Evolutionary conservation across 2,888 invertebrate species (phyloP).

Genomic region (Ypsolopha scabrella): DNA sequence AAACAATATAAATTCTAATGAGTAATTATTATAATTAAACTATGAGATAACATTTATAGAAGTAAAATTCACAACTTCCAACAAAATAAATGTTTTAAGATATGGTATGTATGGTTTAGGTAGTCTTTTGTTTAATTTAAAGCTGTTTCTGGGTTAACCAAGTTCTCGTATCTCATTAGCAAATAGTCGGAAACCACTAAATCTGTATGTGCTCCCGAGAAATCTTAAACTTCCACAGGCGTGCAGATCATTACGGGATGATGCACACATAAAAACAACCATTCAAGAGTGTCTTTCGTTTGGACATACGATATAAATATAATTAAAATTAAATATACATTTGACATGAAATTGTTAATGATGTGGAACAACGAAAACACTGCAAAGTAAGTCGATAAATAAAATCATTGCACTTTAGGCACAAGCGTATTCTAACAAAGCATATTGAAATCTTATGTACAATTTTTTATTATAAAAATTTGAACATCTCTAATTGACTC

Average conservation of each 20-base stretch:
- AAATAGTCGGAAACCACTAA: not conserved
- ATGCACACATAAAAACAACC: too few relatives aligned
- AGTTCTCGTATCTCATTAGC: not conserved
- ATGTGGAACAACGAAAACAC: conserved; percentile 44
- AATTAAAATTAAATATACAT: conserved; percentile 36
- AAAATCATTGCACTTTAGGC: conserved; percentile 12
- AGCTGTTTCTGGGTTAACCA: not conserved
- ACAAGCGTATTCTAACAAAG: not conserved
- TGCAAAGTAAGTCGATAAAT: conserved; percentile 20
- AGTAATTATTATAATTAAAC: not conserved
- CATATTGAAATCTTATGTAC: conserved; percentile 3
- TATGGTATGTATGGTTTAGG: not conserved
- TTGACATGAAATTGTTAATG: conserved; percentile 12
- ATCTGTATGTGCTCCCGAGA: too few relatives aligned
- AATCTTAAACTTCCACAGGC: too few relatives aligned
- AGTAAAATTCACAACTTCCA: not conserved
- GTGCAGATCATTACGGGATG: too few relatives aligned
- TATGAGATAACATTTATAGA: conserved; percentile 1
- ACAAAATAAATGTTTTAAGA: not conserved
- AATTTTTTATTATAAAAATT: conserved; percentile 25
- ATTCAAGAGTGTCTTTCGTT: not conserved
- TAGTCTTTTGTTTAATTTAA: not conserved
- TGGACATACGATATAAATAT: not conserved
- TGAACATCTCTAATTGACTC: conserved; percentile 58
- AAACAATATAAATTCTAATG: conserved; percentile 1